A percentile compares a stretch with the other conserved stretches of the same genome.
Conservation (phyloP, 2,888 invertebrate species). For the Mythimna loreyi region DNA sequence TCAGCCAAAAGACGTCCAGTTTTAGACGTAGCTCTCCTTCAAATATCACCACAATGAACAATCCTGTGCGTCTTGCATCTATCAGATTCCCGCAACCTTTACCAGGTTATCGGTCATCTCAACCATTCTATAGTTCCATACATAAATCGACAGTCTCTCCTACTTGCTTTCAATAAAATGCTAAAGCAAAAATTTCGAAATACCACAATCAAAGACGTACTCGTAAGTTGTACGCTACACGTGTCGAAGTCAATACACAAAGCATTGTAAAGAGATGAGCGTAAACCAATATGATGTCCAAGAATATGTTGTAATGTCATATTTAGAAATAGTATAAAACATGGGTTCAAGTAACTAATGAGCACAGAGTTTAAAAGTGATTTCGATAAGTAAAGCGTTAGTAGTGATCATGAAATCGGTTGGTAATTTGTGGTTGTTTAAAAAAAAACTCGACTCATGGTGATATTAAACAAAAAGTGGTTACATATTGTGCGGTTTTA, state of each 20-base stretch:
- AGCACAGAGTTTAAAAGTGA: conserved; percentile 75
- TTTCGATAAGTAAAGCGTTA: conserved; percentile 68
- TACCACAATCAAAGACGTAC: conserved; percentile 74
- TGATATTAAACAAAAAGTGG: conserved; percentile 34
- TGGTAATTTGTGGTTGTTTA: conserved; percentile 60
- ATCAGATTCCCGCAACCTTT: too few species aligned
- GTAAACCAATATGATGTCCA: conserved; percentile 66
- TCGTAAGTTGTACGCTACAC: conserved; percentile 75
- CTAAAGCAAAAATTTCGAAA: conserved; percentile 71
- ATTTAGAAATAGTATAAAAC: conserved; percentile 82
- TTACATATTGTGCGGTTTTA: conserved; percentile 56
- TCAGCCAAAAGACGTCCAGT: too few species aligned
- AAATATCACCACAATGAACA: too few species aligned
- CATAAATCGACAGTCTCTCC: conserved; percentile 27
- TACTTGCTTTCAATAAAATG: conserved; percentile 70
- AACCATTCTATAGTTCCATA: background rate
- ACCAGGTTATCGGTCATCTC: too few species aligned
- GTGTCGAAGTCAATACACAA: conserved; percentile 73
- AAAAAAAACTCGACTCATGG: conserved; percentile 16
- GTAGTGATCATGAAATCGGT: conserved; percentile 79
- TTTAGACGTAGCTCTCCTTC: too few species aligned
- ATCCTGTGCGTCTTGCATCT: too few species aligned
- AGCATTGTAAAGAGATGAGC: conserved; percentile 78
- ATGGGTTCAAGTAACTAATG: conserved; percentile 72
- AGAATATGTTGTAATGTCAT: conserved; percentile 78